These are phyloP conservation scores for Poeciliopsis turrubarensis DNA, from an alignment of 2,113 vertebrate species.

Conservation along the genomic window DNA sequence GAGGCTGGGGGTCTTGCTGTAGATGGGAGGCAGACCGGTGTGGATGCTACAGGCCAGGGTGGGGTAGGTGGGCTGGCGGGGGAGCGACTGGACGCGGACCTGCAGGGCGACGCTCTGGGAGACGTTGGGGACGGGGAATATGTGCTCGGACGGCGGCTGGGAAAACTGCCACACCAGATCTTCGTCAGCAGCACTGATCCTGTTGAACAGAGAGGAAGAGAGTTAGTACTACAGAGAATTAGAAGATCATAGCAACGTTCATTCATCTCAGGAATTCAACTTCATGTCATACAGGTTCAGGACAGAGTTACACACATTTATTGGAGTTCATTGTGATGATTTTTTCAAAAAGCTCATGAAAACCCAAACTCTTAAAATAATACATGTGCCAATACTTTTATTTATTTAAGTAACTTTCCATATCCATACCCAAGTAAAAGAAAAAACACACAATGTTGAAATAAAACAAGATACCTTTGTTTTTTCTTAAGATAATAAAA, in stretches of 20 bases:
- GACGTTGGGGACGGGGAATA: slow-evolving; percentile 95
- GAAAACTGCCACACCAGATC: slow-evolving; percentile 94
- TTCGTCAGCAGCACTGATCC: slow-evolving; percentile 95
- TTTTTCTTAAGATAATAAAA: no score
- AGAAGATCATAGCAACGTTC: background rate
- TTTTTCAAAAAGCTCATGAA: no score
- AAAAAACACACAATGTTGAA: no score
- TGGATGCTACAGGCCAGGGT: slow-evolving; percentile 95
- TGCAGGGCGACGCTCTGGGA: slow-evolving; percentile 96
- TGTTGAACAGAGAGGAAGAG: slow-evolving; percentile 60
- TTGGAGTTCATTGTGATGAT: no score
- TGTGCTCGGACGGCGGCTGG: slow-evolving; percentile 92
- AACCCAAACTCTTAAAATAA: no score
- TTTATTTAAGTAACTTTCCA: no score
- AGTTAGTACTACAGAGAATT: background rate
- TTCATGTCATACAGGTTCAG: no score
- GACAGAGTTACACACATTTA: no score
- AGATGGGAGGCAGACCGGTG: slow-evolving; percentile 75
- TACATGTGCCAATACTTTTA: no score
- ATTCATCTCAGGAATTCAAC: no score
- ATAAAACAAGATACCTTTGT: no score
- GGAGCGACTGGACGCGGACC: slow-evolving; percentile 95
- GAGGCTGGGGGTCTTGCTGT: slow-evolving; percentile 69
- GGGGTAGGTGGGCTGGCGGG: slow-evolving; percentile 95
- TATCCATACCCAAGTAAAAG: no score